Evolutionary conservation across 2,113 vertebrate species (phyloP), one percentile per base, ranked within the genome.

Genomic region (Pandion haliaetus): DNA sequence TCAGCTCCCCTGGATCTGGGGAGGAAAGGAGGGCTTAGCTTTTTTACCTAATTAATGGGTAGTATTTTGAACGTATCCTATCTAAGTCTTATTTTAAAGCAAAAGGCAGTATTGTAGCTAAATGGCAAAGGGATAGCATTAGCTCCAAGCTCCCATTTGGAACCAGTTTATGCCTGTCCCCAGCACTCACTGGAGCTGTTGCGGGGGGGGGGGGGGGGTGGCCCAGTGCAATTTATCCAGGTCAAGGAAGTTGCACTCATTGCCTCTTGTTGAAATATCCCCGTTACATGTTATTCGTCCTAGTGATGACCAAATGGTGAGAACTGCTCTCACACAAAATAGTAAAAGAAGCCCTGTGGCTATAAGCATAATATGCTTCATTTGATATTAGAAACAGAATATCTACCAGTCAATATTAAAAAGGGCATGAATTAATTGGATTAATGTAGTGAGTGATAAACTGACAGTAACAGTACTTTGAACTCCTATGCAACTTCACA

Each of bases 151-250:
- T 91, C 45, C n/a, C n/a, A 25, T 62, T 92, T 86, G 69, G 67
- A 92, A 55, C 17, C 5, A 2, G 29, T 65, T 70, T 45, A 9
- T 31, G 21, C 36, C 76, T 66, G 28, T 86, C 47, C 32, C 62
- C 40, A 13, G 40, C 28, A 49, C 17, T 57, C 6, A 2, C 24
- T 17, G 36, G 45, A 82, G n/a, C 62, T 86, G 23, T 61, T 3
- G 1, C 78, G 62, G 36, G 8, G 14, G 0, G 0, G 8, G 47
- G 1, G 82, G 62, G 36, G 8, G 14, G 0, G 0, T 9, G 47
- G 6, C 17, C 58, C 80, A 34, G 20, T 38, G 17, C 24, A n/a
- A 54, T 84, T 76, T 72, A 57, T 32, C 49, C 82, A 54, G 44
- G 23, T 65, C 67, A 91, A 88, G 29, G 45, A 85, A 67, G 44